A percentile compares a stretch with the other conserved stretches of the same genome.
These are phyloP conservation scores for Podarcis muralis DNA, from an alignment of 2,113 vertebrate genomes.

Conservation along the genomic window DNA sequence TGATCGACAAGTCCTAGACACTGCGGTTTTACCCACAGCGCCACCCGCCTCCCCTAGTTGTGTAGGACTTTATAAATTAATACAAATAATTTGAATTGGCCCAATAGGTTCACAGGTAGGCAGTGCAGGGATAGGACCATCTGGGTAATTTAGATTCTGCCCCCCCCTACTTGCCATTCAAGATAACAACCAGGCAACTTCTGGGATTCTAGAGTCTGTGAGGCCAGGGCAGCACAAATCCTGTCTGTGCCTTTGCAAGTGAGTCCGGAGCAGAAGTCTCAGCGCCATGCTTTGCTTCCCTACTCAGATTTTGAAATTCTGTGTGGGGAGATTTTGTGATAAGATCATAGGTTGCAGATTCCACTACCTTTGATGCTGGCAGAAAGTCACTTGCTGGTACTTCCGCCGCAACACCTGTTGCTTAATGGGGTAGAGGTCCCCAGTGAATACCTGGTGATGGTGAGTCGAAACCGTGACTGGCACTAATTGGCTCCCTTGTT, in stretches of 20 bases:
- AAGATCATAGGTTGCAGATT: background rate
- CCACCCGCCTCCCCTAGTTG: too few relatives aligned
- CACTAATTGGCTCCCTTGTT: slow-evolving; percentile 22
- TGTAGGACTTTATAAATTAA: too few relatives aligned
- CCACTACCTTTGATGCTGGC: background rate
- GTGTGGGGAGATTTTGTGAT: background rate
- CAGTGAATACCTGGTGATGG: background rate
- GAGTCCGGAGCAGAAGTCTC: background rate
- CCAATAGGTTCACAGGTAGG: too few relatives aligned
- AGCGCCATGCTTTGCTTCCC: background rate
- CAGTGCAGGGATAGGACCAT: too few relatives aligned
- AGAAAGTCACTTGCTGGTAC: background rate
- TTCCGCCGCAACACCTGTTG: background rate
- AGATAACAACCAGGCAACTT: too few relatives aligned
- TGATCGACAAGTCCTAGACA: too few relatives aligned
- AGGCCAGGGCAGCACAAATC: background rate
- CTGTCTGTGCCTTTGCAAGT: background rate
- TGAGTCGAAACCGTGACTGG: slow-evolving; percentile 7
- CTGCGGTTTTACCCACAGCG: too few relatives aligned
- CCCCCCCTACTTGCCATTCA: too few relatives aligned
- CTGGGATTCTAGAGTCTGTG: background rate
- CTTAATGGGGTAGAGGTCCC: background rate
- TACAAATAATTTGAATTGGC: too few relatives aligned
- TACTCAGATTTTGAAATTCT: background rate
- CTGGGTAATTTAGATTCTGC: too few relatives aligned